phyloP scores from a whole-genome alignment of 1,140 invertebrate species.

The Acromyrmex echinatior region DNA sequence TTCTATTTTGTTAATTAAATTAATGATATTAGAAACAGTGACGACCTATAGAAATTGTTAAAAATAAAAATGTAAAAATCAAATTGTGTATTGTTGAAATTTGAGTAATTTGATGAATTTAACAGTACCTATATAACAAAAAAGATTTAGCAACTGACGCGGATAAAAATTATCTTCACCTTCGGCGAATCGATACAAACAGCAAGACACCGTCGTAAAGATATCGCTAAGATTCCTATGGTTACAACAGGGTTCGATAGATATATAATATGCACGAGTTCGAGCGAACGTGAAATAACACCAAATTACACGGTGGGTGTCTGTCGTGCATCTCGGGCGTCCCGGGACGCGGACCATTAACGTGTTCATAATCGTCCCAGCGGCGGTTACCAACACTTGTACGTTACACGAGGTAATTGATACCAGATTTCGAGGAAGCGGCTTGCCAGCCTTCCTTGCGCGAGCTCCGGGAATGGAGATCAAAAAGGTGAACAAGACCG shows the following conservation, averaged over 20 bases:
- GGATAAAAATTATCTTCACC: neutral
- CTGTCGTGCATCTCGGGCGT: slow-evolving; percentile 57
- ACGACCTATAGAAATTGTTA: too few species aligned
- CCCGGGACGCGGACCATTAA: slow-evolving; percentile 67
- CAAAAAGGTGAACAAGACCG: slow-evolving; percentile 31
- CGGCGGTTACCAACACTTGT: slow-evolving; percentile 64
- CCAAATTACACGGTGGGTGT: slow-evolving; percentile 70
- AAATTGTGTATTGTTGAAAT: too few species aligned
- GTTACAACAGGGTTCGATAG: slow-evolving; percentile 28
- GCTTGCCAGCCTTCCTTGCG: slow-evolving; percentile 10
- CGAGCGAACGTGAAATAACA: slow-evolving; percentile 54
- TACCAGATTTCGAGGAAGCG: slow-evolving; percentile 73
- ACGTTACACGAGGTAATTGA: slow-evolving; percentile 70
- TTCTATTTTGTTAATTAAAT: too few species aligned
- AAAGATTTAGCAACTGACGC: neutral
- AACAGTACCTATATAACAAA: too few species aligned
- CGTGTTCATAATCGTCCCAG: slow-evolving; percentile 72
- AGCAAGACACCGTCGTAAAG: neutral
- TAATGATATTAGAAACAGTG: too few species aligned
- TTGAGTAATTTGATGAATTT: too few species aligned
- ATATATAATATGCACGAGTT: slow-evolving; percentile 27
- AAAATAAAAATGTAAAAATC: too few species aligned
- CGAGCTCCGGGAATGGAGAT: slow-evolving; percentile 13
- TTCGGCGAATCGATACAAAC: neutral
- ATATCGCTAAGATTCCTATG: slow-evolving; percentile 7